phyloP scores from a whole-genome alignment of 2,888 invertebrate genomes.

The Euspilapteryx auroguttella region DNA sequence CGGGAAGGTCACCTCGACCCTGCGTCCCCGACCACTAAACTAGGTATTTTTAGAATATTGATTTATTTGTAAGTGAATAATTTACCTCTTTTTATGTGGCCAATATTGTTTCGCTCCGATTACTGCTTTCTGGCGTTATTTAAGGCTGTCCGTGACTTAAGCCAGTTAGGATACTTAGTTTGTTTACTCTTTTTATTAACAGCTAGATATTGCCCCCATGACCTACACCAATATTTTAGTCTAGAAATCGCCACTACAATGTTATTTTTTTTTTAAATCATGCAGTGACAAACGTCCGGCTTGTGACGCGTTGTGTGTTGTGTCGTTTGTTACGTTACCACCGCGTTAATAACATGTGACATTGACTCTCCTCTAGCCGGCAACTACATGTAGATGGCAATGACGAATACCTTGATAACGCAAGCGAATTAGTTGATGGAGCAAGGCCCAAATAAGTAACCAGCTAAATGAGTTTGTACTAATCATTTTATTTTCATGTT shows the following conservation, averaged over 20 bases:
- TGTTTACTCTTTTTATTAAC: constrained; percentile 26
- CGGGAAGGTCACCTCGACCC: constrained; percentile 20
- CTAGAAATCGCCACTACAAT: too few species aligned
- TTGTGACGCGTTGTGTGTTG: neutral
- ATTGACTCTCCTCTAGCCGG: constrained; percentile 7
- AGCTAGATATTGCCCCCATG: constrained; percentile 27
- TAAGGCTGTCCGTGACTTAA: too few species aligned
- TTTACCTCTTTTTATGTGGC: too few species aligned
- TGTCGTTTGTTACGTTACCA: too few species aligned
- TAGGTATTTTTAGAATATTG: constrained; percentile 5
- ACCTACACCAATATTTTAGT: constrained; percentile 59
- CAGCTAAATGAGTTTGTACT: too few species aligned
- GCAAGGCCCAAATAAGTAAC: neutral
- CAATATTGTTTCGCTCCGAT: too few species aligned
- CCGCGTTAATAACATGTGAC: constrained; percentile 5
- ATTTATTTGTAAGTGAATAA: too few species aligned
- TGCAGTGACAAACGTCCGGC: neutral
- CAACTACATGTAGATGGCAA: constrained; percentile 1
- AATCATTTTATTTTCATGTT: too few species aligned
- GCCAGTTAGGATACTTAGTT: too few species aligned
- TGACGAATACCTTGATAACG: constrained; percentile 5
- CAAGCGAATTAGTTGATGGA: constrained; percentile 4
- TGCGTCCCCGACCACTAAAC: neutral
- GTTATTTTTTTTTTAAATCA: too few species aligned
- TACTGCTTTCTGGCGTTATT: too few species aligned